Percentiles rank a stretch among this genome's conserved stretches.
phyloP scores from a whole-genome alignment of 2,797 vertebrate genomes.

The Gobio occitaniae region DNA sequence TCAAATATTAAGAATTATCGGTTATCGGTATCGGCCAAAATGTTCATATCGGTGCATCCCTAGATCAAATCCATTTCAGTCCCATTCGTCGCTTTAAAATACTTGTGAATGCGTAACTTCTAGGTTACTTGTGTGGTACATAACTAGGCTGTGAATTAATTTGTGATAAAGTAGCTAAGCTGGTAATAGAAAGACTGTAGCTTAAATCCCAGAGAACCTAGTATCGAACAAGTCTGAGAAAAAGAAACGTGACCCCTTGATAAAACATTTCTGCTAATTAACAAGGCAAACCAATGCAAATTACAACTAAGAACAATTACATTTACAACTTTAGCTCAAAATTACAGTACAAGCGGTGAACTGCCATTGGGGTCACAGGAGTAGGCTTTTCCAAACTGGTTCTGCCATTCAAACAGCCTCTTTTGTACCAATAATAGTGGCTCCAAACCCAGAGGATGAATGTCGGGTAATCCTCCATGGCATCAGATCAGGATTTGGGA shows the following conservation, averaged over 20 bases:
- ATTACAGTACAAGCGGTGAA: neutral
- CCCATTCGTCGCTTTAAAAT: neutral
- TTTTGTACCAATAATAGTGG: constrained; percentile 33
- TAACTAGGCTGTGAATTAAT: constrained; percentile 25
- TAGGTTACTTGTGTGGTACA: neutral
- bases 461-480: constrained; percentile 64
- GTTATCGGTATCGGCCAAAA: no score
- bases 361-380: neutral
- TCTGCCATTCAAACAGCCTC: constrained; percentile 14
- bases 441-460: constrained; percentile 48
- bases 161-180: constrained; percentile 7
- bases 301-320: neutral
- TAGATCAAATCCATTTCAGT: neutral
- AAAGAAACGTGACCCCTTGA: neutral
- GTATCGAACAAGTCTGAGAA: neutral
- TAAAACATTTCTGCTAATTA: constrained; percentile 5
- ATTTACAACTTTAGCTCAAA: constrained; percentile 10
- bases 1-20: no score
- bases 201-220: neutral
- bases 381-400: constrained; percentile 12
- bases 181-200: neutral
- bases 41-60: no score
- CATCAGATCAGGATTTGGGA: constrained; percentile 73
- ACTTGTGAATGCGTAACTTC: neutral
- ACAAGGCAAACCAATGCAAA: neutral